phyloP scores from a whole-genome alignment of 1,140 invertebrate species.

The Formica exsecta region DNA sequence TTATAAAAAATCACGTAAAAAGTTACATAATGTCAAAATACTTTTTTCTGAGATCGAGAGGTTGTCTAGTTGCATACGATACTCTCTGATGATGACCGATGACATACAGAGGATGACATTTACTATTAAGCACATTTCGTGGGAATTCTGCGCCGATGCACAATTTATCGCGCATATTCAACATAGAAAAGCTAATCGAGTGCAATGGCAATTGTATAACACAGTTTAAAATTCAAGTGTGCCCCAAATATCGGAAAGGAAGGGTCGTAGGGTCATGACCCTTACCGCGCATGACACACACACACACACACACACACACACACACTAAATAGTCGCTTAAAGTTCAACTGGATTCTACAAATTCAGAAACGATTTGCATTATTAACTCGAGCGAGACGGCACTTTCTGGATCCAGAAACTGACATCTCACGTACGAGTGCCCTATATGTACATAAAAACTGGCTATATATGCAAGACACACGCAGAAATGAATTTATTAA shows the following conservation, averaged over 20 bases:
- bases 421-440: not conserved
- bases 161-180: no score
- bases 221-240: slow-evolving; percentile 83
- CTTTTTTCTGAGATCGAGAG: not conserved
- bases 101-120: slow-evolving; percentile 58
- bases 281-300: slow-evolving; percentile 56
- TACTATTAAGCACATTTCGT: slow-evolving; percentile 40
- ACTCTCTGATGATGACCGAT: slow-evolving; percentile 29
- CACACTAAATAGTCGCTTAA: slow-evolving; percentile 71
- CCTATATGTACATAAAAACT: not conserved
- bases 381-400: slow-evolving; percentile 75
- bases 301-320: slow-evolving; percentile 38
- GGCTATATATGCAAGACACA: not conserved
- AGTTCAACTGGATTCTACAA: slow-evolving; percentile 74
- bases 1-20: not conserved
- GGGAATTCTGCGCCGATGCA: not conserved
- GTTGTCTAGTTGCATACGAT: not conserved
- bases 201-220: slow-evolving; percentile 70
- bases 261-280: slow-evolving; percentile 78
- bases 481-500: not conserved
- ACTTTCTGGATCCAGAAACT: slow-evolving; percentile 20
- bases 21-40: not conserved
- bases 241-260: slow-evolving; percentile 78
- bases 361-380: slow-evolving; percentile 72
- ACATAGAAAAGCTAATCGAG: slow-evolving; percentile 65